Evolutionary conservation across 2,797 vertebrate genomes (phyloP).

Genomic region (Otus scops): DNA sequence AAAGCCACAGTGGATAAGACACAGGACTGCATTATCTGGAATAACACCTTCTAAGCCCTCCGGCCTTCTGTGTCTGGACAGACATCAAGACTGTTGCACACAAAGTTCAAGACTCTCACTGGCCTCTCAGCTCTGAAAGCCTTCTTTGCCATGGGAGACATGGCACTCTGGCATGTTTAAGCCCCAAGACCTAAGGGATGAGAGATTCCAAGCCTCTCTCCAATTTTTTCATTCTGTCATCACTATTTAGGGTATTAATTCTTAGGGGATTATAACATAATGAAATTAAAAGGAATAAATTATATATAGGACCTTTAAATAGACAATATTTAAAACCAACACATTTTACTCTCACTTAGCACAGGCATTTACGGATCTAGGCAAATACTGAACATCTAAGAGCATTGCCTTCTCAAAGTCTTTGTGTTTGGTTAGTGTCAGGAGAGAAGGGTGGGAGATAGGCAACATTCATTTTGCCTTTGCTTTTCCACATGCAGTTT

Average conservation of each 20-base stretch:
- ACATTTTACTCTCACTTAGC: not conserved
- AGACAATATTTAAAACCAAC: not conserved
- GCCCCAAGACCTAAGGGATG: not conserved
- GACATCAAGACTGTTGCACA: not conserved
- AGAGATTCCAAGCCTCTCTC: not conserved
- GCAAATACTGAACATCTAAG: not conserved
- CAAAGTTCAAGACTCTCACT: not conserved
- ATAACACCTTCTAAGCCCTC: not conserved
- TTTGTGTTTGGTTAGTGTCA: not conserved
- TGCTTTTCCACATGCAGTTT: not conserved
- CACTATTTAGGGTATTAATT: not conserved
- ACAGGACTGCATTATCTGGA: not conserved
- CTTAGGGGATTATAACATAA: not conserved
- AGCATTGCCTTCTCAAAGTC: not conserved
- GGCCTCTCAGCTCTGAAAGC: not conserved
- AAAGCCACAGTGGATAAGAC: not conserved
- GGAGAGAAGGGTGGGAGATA: not conserved
- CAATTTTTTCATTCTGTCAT: not conserved
- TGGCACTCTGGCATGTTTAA: not conserved
- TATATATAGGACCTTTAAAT: not conserved
- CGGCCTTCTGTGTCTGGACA: not conserved
- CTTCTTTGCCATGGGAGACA: not conserved
- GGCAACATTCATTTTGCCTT: not conserved
- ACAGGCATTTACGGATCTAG: not conserved
- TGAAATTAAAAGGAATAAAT: not conserved